Base-by-base conservation (phyloP, 2,888 invertebrate genomes). In the Crepidodera aurea region DNA sequence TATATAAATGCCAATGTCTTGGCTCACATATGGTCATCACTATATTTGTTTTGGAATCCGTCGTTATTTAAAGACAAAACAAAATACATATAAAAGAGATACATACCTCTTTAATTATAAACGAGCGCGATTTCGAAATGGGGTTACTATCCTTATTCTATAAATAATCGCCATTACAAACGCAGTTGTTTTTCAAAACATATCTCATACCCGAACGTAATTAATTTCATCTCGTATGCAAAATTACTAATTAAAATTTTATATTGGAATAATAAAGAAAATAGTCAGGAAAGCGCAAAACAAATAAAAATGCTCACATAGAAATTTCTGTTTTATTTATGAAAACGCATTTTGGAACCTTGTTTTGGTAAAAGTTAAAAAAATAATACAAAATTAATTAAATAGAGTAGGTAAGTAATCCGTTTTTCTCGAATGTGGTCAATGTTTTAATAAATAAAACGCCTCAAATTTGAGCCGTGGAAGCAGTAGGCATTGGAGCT, bases 401-500 rank as follows among this genome's bases (percentile, higher is more conserved):
- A n/a, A n/a, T n/a, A n/a, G n/a, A n/a, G n/a, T n/a, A n/a, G n/a
- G n/a, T n/a, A n/a, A n/a, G n/a, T n/a, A n/a, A n/a, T n/a, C n/a
- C n/a, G n/a, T n/a, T n/a, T n/a, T n/a, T n/a, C n/a, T n/a, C n/a
- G n/a, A n/a, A n/a, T n/a, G n/a, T n/a, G n/a, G n/a, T n/a, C n/a
- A n/a, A n/a, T n/a, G n/a, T n/a, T n/a, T n/a, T n/a, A n/a, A n/a
- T n/a, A n/a, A n/a, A n/a, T n/a, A n/a, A n/a, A n/a, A n/a, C n/a
- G n/a, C 99, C 99, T 42, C 99, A 87, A 76, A 99, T 99, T 83
- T 99, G 98, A 1, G 99, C 98, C 0, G 98, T 99, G 0, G 98
- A 97, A 6, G 98, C 98, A 3, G 98, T 99, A 0, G 98, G 98
- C 98, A 99, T 99, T 0, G 98, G 98, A 0, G 98, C 98, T 66